phyloP scores from a whole-genome alignment of 2,113 vertebrate genomes.

The Setophaga kirtlandii region DNA sequence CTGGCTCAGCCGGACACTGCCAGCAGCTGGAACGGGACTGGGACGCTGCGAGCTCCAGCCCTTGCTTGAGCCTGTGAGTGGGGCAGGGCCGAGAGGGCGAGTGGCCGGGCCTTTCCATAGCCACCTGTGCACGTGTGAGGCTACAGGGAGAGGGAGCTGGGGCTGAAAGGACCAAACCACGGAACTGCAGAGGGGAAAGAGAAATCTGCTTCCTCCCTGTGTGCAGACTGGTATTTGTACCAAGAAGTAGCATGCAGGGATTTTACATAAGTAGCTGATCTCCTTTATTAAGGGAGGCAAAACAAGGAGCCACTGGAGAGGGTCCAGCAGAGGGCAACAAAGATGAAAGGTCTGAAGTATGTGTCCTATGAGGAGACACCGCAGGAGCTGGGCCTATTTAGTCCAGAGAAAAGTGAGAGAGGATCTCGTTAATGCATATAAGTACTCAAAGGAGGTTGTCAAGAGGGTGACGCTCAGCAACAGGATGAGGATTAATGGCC shows the following conservation, averaged over 20 bases:
- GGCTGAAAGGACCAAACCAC: not conserved
- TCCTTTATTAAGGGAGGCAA: not conserved
- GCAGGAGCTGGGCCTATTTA: not conserved
- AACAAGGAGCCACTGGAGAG: not conserved
- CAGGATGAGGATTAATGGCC: not conserved
- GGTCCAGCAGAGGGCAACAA: not conserved
- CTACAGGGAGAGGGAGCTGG: not conserved
- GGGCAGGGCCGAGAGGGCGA: not conserved
- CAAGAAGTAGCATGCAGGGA: too few species aligned
- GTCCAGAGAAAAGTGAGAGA: not conserved
- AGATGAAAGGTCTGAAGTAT: not conserved
- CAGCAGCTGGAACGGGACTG: rapidly evolving
- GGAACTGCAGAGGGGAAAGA: not conserved
- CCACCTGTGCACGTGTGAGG: rapidly evolving
- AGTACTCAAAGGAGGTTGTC: not conserved
- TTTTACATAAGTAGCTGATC: not conserved
- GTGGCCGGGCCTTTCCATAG: not conserved
- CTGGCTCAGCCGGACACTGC: rapidly evolving
- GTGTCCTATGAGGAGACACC: not conserved
- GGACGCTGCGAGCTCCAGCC: rapidly evolving
- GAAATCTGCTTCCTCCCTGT: rapidly evolving
- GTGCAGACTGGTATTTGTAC: not conserved
- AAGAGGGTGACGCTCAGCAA: not conserved
- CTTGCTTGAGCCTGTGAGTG: not conserved
- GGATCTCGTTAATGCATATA: not conserved